Conservation (phyloP, 2,797 vertebrate species). For the Echiichthys vipera region DNA sequence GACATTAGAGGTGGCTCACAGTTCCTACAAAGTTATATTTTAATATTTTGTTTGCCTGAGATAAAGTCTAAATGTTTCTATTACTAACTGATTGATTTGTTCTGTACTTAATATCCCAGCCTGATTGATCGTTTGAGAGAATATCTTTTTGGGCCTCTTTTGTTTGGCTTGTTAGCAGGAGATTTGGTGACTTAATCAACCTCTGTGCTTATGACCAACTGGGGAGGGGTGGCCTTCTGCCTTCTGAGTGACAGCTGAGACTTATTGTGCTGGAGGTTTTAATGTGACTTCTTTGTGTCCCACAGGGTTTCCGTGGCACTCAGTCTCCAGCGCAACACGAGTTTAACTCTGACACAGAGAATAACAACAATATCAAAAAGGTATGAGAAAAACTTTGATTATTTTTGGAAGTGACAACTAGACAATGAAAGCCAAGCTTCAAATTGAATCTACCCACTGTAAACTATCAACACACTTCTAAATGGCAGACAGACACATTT, state of each 20-base stretch:
- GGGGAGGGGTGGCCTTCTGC: conserved; percentile 25
- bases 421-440: not conserved
- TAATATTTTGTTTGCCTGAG: not conserved
- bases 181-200: conserved; percentile 40
- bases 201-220: conserved; percentile 15
- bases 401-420: not conserved
- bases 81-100: conserved; percentile 17
- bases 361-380: conserved; percentile 83
- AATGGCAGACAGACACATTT: too few relatives aligned
- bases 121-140: too few relatives aligned
- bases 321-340: conserved; percentile 80
- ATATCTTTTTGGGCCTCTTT: too few relatives aligned
- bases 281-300: conserved; percentile 53
- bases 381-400: conserved; percentile 57
- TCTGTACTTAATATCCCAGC: not conserved
- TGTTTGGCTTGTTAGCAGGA: conserved; percentile 32
- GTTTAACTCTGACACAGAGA: conserved; percentile 82
- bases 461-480: not conserved
- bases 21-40: not conserved
- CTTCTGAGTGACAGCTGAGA: conserved; percentile 51
- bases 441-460: not conserved
- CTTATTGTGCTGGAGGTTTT: conserved; percentile 50
- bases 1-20: conserved; percentile 10
- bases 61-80: not conserved
- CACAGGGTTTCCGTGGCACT: conserved; percentile 82